phyloP scores from a whole-genome alignment of 2,888 invertebrate species.

The Rhorus exstirpatorius region DNA sequence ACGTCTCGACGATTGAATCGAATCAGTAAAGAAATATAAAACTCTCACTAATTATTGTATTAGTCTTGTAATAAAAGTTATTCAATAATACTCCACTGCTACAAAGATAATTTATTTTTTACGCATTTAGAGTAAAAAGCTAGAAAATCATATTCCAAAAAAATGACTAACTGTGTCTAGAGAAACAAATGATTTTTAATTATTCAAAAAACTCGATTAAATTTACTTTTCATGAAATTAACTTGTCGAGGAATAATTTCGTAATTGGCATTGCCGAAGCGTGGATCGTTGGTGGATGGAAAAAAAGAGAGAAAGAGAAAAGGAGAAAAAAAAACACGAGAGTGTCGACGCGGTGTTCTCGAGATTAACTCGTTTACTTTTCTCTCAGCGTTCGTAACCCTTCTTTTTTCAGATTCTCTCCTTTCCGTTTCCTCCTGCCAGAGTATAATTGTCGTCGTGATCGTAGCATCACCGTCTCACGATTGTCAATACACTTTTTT shows the following conservation, averaged over 20 bases:
- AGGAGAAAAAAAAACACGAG: conserved; percentile 14
- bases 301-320: conserved; percentile 12
- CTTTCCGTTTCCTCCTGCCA: conserved; percentile 11
- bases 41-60: no score
- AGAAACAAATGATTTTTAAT: no score
- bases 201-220: conserved; percentile 9
- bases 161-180: no score
- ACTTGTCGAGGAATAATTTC: no score
- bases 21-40: no score
- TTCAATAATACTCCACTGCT: no score
- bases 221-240: no score
- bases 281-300: not conserved
- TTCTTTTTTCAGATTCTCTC: conserved; percentile 35
- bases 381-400: conserved; percentile 35
- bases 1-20: no score
- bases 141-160: no score
- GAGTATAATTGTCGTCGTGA: conserved; percentile 27
- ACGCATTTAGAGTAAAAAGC: no score
- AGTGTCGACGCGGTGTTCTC: conserved; percentile 52
- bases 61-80: no score
- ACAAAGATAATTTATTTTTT: no score
- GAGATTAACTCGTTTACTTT: conserved; percentile 56
- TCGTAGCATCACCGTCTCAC: conserved; percentile 18
- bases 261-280: not conserved
- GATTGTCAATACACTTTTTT: conserved; percentile 40